These are phyloP conservation scores for Rhinella marina DNA, from an alignment of 2,797 vertebrate species.

Conservation along the genomic window DNA sequence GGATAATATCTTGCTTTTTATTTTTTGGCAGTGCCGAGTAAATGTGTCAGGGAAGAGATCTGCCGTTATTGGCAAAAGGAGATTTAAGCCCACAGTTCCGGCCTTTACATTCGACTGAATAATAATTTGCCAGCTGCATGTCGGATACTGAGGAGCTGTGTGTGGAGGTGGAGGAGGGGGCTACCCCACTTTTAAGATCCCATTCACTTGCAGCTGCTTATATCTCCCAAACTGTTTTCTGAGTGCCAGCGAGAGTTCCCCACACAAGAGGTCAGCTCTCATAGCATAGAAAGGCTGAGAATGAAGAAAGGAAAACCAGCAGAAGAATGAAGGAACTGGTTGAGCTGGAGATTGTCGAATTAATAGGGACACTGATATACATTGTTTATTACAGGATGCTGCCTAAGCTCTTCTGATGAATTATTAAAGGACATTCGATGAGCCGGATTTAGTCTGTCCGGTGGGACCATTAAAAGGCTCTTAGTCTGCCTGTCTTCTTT, in stretches of 20 bases:
- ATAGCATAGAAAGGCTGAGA: conserved; percentile 18
- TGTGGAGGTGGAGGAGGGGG: conserved; percentile 40
- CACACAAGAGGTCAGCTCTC: conserved; percentile 46
- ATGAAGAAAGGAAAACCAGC: conserved; percentile 33
- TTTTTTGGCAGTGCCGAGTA: conserved; percentile 20
- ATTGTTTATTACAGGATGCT: conserved; percentile 62
- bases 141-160: conserved; percentile 58
- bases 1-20: neutral
- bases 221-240: conserved; percentile 42
- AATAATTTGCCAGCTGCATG: conserved; percentile 58
- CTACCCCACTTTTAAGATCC: conserved; percentile 44
- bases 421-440: conserved; percentile 62
- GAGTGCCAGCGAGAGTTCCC: conserved; percentile 38
- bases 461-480: conserved; percentile 62
- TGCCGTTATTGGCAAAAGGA: conserved; percentile 41
- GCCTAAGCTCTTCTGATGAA: conserved; percentile 58
- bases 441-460: conserved; percentile 61
- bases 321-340: conserved; percentile 43
- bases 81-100: conserved; percentile 53
- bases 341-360: conserved; percentile 36
- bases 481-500: conserved; percentile 59
- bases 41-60: conserved; percentile 41
- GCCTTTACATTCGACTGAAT: conserved; percentile 55
- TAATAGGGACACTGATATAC: conserved; percentile 58
- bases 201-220: conserved; percentile 59